Percentiles rank a stretch among this genome's conserved stretches.
These are phyloP conservation scores for Apteryx owenii DNA, from an alignment of 2,113 vertebrate genomes.

Conservation along the genomic window DNA sequence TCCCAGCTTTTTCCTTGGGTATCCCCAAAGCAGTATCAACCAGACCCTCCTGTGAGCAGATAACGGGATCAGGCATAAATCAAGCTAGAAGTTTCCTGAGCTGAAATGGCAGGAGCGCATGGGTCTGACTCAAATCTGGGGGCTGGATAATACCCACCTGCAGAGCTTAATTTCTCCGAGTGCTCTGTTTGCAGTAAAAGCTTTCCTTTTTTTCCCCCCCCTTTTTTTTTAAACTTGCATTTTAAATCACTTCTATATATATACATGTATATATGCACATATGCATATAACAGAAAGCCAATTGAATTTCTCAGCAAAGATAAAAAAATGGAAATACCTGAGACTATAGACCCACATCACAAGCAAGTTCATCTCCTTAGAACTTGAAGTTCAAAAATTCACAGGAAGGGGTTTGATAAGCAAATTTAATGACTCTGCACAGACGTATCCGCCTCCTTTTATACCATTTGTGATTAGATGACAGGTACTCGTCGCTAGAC, in stretches of 20 bases:
- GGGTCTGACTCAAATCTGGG: background rate
- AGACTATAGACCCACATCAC: background rate
- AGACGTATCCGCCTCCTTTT: conserved; percentile 13
- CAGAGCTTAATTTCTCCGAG: background rate
- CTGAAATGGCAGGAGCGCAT: background rate
- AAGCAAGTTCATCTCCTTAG: conserved; percentile 34
- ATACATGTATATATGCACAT: background rate
- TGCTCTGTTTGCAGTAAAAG: background rate
- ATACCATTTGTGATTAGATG: conserved; percentile 15
- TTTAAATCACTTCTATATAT: background rate
- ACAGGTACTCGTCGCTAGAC: conserved; percentile 21
- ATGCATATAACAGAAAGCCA: background rate
- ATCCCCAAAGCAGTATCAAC: background rate
- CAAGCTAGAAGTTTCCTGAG: fast-evolving
- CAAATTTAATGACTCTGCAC: conserved; percentile 20
- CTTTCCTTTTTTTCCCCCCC: background rate
- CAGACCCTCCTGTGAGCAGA: background rate
- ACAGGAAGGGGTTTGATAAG: background rate
- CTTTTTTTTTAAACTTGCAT: background rate
- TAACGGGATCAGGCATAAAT: background rate
- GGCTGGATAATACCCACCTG: background rate
- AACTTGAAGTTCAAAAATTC: conserved; percentile 34
- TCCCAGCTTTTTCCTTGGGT: background rate
- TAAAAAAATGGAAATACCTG: conserved; percentile 12
- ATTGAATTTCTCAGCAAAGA: conserved; percentile 14